Conservation (phyloP, 2,113 vertebrate genomes). For the Notechis scutatus region DNA sequence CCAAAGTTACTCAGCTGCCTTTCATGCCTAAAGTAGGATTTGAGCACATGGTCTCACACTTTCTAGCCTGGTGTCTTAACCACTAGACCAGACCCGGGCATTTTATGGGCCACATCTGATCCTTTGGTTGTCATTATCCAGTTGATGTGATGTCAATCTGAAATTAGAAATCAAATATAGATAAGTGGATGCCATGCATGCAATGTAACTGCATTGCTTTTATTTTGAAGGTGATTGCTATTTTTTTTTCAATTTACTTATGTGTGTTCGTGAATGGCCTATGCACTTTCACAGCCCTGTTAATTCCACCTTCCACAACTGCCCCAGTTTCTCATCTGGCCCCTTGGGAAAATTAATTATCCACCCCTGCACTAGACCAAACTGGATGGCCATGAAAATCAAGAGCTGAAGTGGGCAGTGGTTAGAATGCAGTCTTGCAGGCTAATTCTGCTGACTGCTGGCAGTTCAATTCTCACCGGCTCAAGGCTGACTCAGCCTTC, state of each 20-base stretch:
- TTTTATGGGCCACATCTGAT: background rate
- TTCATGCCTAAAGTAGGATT: background rate
- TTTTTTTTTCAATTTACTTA: background rate
- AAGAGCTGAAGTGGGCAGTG: background rate
- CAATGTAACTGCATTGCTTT: background rate
- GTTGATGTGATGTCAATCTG: background rate
- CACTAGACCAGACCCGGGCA: background rate
- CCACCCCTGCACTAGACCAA: background rate
- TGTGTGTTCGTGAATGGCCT: background rate
- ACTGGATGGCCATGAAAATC: background rate
- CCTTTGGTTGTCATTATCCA: background rate
- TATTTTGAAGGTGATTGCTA: background rate
- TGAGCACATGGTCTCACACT: background rate
- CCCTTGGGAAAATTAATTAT: background rate
- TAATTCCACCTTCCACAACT: background rate
- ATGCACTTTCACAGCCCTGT: background rate
- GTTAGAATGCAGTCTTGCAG: background rate
- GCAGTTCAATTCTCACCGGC: background rate
- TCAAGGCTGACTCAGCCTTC: background rate
- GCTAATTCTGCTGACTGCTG: background rate
- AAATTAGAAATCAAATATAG: background rate
- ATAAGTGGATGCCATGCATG: background rate
- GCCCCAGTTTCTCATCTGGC: background rate
- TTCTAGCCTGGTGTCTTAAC: background rate
- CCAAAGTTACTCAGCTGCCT: background rate